These are phyloP conservation scores for Labeo catla DNA, from an alignment of 2,113 vertebrate species.

Conservation along the genomic window DNA sequence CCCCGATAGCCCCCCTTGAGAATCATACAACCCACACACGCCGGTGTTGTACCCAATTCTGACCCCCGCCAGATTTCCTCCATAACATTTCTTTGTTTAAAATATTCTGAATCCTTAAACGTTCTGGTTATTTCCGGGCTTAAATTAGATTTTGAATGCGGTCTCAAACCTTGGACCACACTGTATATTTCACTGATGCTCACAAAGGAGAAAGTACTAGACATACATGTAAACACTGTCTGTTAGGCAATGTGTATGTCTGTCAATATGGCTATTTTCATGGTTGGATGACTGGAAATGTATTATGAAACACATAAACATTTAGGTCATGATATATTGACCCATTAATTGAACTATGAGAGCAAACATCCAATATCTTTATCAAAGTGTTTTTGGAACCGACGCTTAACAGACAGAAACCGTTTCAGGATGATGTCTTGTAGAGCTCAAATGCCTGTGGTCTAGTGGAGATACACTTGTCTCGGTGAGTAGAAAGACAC, in stretches of 20 bases:
- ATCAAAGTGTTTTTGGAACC: background rate
- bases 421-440: slow-evolving; percentile 43
- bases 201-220: background rate
- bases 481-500: slow-evolving; percentile 2
- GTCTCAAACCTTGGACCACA: background rate
- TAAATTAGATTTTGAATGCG: background rate
- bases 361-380: background rate
- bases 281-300: background rate
- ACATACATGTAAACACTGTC: no score
- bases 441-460: slow-evolving; percentile 61
- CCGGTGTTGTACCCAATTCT: no score
- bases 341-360: background rate
- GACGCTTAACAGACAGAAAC: background rate
- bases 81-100: background rate
- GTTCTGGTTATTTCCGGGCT: no score
- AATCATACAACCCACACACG: no score
- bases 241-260: background rate
- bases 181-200: background rate
- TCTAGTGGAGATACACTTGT: slow-evolving; percentile 60
- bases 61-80: no score
- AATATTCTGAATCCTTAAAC: background rate
- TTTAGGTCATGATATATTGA: background rate
- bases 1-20: no score
- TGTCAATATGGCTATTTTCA: background rate
- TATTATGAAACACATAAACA: background rate